Evolutionary conservation across 2,797 vertebrate genomes (phyloP).

Genomic region (Poecilia picta): DNA sequence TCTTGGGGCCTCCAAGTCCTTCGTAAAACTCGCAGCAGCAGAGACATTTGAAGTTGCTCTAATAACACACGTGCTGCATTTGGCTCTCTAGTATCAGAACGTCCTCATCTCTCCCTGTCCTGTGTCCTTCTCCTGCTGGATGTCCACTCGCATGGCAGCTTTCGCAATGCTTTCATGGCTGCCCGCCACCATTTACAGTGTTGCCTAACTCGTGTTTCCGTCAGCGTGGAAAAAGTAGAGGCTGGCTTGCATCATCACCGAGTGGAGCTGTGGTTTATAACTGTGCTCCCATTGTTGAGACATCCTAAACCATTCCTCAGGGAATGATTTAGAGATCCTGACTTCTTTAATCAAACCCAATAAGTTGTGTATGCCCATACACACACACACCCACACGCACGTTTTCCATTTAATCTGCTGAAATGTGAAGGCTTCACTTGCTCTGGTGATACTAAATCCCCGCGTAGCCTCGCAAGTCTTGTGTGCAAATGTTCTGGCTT

Average conservation of each 20-base stretch:
- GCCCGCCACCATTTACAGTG: slow-evolving; percentile 33
- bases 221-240: slow-evolving; percentile 56
- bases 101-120: slow-evolving; percentile 37
- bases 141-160: slow-evolving; percentile 44
- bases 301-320: slow-evolving; percentile 26
- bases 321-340: slow-evolving; percentile 34
- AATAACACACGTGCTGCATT: slow-evolving; percentile 43
- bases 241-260: slow-evolving; percentile 67
- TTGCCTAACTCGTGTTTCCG: slow-evolving; percentile 65
- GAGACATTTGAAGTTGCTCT: slow-evolving; percentile 46
- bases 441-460: slow-evolving; percentile 38
- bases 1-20: slow-evolving; percentile 19
- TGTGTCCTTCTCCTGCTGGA: slow-evolving; percentile 43
- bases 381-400: slow-evolving; percentile 11
- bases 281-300: slow-evolving; percentile 73
- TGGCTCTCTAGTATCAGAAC: slow-evolving; percentile 37
- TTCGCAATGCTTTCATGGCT: slow-evolving; percentile 59
- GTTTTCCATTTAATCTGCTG: slow-evolving; percentile 52
- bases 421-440: slow-evolving; percentile 35
- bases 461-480: slow-evolving; percentile 21
- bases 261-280: slow-evolving; percentile 61
- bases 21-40: slow-evolving; percentile 18
- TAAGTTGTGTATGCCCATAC: slow-evolving; percentile 1
- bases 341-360: slow-evolving; percentile 37
- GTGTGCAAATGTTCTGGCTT: slow-evolving; percentile 32